Percentiles rank a stretch among this genome's conserved stretches.
Evolutionary conservation across 2,888 invertebrate genomes (phyloP).

Genomic region (Amphiduros pacificus): DNA sequence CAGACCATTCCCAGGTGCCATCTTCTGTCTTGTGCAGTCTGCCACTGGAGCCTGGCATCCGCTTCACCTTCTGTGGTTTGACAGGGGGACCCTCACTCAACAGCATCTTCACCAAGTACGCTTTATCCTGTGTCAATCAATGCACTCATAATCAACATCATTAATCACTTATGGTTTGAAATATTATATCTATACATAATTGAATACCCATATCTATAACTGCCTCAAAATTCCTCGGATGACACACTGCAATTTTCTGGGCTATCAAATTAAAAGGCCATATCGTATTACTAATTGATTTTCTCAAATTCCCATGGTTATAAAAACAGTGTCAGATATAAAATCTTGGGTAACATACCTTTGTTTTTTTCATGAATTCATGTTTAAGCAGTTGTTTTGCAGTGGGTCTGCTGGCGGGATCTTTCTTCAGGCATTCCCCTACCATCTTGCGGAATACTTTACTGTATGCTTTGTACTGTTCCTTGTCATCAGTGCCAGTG

Average conservation of each 20-base stretch:
- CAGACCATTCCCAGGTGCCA: conserved; percentile 98
- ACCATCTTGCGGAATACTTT: conserved; percentile 89
- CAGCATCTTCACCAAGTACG: conserved; percentile 48
- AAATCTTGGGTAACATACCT: no score
- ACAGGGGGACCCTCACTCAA: conserved; percentile 63
- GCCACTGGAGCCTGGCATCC: conserved; percentile 58
- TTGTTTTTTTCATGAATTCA: conserved; percentile 97
- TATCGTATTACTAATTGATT: no score
- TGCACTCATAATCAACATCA: conserved; percentile 1
- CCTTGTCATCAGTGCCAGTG: conserved; percentile 91
- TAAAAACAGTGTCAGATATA: no score
- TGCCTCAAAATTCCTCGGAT: no score
- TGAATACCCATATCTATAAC: no score
- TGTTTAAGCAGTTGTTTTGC: conserved; percentile 94
- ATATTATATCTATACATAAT: no score
- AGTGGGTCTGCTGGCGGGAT: conserved; percentile 88
- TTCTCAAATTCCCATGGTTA: no score
- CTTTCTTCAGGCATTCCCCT: conserved; percentile 93
- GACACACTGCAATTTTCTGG: no score
- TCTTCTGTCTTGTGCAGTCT: conserved; percentile 77
- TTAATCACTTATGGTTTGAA: no score
- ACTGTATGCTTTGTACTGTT: conserved; percentile 96
- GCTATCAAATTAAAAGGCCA: no score
- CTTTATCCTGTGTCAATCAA: conserved; percentile 44
- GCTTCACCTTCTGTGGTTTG: conserved; percentile 79